These are phyloP conservation scores for Drosophila melanocephala DNA, from an alignment of 2,888 invertebrate genomes.

Conservation along the genomic window DNA sequence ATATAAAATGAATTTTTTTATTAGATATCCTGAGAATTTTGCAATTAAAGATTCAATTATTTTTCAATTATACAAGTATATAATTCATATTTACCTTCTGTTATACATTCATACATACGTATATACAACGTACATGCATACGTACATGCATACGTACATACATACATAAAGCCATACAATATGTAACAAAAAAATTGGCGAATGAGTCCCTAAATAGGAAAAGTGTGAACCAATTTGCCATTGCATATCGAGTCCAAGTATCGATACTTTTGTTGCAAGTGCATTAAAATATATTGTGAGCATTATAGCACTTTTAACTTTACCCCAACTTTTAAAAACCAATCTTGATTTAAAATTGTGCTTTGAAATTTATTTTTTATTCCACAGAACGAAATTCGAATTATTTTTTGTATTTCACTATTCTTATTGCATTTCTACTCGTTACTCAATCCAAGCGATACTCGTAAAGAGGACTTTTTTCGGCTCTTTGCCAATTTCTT, in stretches of 20 bases:
- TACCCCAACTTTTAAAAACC: not conserved
- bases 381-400: not conserved
- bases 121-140: not conserved
- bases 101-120: not conserved
- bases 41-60: not conserved
- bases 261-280: not conserved
- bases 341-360: not conserved
- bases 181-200: not conserved
- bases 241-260: not conserved
- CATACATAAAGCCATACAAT: not conserved
- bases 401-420: not conserved
- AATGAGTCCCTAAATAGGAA: not conserved
- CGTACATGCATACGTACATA: not conserved
- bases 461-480: not conserved
- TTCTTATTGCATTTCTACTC: not conserved
- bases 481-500: not conserved
- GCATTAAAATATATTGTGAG: not conserved
- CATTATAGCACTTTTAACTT: not conserved
- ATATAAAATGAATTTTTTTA: not conserved
- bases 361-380: not conserved
- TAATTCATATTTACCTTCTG: not conserved
- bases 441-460: slow-evolving; percentile 1
- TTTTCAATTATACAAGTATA: not conserved
- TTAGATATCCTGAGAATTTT: not conserved
- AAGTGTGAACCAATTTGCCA: not conserved